Conservation (phyloP, 2,797 vertebrate species). For the Kryptopterus vitreolus region DNA sequence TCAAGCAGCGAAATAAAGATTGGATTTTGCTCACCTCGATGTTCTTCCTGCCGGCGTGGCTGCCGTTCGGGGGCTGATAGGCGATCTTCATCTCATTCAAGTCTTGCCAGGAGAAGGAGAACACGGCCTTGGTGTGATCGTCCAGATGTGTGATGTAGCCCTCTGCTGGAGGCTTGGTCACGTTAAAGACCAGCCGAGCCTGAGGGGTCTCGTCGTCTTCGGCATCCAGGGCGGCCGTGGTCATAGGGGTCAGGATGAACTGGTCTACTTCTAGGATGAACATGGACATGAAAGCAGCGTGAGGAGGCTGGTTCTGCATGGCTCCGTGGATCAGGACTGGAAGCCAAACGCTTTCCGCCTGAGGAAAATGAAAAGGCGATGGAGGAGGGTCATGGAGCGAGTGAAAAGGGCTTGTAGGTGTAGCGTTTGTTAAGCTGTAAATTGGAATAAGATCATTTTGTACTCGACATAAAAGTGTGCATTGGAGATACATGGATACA, state of each 20-base stretch:
- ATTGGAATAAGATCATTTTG: neutral
- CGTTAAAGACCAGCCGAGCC: slow-evolving; percentile 64
- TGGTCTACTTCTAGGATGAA: slow-evolving; percentile 79
- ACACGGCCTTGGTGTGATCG: slow-evolving; percentile 64
- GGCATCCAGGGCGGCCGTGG: slow-evolving; percentile 66
- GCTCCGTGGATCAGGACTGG: slow-evolving; percentile 69
- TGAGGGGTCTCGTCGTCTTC: slow-evolving; percentile 69
- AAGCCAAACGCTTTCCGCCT: slow-evolving; percentile 75
- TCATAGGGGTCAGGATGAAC: slow-evolving; percentile 75
- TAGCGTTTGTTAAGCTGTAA: neutral
- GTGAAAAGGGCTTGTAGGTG: too few species aligned
- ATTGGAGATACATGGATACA: too few species aligned
- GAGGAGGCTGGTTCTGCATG: slow-evolving; percentile 71
- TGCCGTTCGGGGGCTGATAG: slow-evolving; percentile 79
- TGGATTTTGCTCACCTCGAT: slow-evolving; percentile 68
- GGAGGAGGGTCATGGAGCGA: neutral
- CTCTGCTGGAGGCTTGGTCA: slow-evolving; percentile 59
- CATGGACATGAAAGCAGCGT: slow-evolving; percentile 70
- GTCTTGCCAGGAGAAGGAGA: slow-evolving; percentile 74
- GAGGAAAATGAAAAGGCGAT: slow-evolving; percentile 16
- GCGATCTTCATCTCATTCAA: slow-evolving; percentile 76
- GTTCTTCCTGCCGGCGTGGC: slow-evolving; percentile 71
- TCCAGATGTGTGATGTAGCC: slow-evolving; percentile 74
- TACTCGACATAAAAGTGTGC: too few species aligned
- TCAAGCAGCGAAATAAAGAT: neutral